phyloP scores from a whole-genome alignment of 2,113 vertebrate genomes.

The Misgurnus anguillicaudatus region DNA sequence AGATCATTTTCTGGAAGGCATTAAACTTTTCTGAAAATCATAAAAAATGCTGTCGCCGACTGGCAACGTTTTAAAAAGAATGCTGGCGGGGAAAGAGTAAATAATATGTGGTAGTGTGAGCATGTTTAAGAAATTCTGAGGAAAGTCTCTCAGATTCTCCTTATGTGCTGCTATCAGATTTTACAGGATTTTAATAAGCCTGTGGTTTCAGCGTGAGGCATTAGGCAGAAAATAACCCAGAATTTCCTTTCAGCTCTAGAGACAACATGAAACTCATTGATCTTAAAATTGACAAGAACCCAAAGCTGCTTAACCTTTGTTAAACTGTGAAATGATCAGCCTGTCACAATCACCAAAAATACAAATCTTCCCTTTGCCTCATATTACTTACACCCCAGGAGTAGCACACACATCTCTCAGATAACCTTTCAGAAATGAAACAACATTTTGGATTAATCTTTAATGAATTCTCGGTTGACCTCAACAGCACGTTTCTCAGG shows the following conservation, averaged over 20 bases:
- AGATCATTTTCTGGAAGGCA: too few species aligned
- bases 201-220: too few species aligned
- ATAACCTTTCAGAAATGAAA: constrained; percentile 4
- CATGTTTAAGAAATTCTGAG: too few species aligned
- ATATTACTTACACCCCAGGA: background rate
- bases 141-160: too few species aligned
- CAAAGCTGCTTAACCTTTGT: constrained; percentile 20
- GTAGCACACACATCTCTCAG: background rate
- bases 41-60: too few species aligned
- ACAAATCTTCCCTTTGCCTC: background rate
- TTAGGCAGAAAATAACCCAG: too few species aligned
- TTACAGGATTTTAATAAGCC: too few species aligned
- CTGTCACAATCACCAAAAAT: constrained; percentile 6
- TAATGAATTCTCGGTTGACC: constrained; percentile 28
- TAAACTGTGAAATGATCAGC: background rate
- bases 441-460: background rate
- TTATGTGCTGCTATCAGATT: too few species aligned
- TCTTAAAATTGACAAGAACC: constrained; percentile 11
- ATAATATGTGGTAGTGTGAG: too few species aligned
- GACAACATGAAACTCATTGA: background rate
- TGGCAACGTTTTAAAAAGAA: too few species aligned
- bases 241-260: background rate
- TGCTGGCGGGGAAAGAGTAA: too few species aligned
- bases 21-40: too few species aligned
- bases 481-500: constrained; percentile 11